These are phyloP conservation scores for Hydrozoanthus tunicans DNA, from an alignment of 64 coral and sea anemone species.

Conservation along the genomic window DNA sequence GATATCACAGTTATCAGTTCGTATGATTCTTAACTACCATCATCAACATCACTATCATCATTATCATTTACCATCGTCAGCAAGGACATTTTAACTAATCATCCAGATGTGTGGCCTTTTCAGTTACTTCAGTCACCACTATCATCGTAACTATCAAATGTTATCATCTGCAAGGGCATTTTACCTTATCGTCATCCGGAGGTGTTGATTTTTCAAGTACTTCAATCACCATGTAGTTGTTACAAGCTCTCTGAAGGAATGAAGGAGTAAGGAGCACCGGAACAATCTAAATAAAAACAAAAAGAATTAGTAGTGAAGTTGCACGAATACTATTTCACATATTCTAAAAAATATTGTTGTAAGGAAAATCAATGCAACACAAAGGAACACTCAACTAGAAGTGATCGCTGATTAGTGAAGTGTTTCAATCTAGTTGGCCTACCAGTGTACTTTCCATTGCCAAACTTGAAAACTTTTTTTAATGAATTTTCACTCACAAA, in stretches of 20 bases:
- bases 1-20: neutral
- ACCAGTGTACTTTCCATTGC: no score
- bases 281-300: slow-evolving; percentile 53
- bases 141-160: neutral
- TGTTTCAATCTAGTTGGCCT: no score
- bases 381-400: no score
- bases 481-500: no score
- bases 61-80: neutral
- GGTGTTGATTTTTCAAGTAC: slow-evolving; percentile 73
- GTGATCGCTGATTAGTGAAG: no score
- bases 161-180: neutral
- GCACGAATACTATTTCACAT: no score
- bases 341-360: no score
- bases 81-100: neutral
- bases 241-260: slow-evolving; percentile 81
- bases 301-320: no score
- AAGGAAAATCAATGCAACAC: no score
- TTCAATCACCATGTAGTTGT: slow-evolving; percentile 92
- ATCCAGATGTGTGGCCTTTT: neutral
- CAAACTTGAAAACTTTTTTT: no score
- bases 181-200: slow-evolving; percentile 70
- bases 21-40: neutral
- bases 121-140: neutral
- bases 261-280: slow-evolving; percentile 81
- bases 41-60: neutral